Conservation (phyloP, 1,140 invertebrate species). For the Drosophila kanapiae region DNA sequence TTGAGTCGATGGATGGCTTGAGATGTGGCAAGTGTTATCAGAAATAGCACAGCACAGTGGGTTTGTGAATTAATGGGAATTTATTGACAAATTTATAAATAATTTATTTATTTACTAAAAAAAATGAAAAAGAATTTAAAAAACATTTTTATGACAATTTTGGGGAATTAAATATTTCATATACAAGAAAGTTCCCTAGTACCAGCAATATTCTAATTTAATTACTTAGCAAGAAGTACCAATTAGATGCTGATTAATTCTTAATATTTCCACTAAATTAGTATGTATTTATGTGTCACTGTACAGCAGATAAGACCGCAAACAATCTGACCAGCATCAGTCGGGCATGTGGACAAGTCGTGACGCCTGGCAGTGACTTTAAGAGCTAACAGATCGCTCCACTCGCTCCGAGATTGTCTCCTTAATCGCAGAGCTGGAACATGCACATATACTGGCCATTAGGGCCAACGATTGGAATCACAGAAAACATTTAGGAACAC, state of each 20-base stretch:
- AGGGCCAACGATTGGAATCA: constrained; percentile 29
- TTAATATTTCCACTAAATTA: neutral
- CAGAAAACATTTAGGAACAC: constrained; percentile 47
- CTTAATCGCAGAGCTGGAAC: constrained; percentile 36
- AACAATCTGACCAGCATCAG: constrained; percentile 28
- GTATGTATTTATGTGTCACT: constrained; percentile 12
- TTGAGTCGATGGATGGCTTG: constrained; percentile 16
- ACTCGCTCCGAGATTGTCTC: constrained; percentile 16
- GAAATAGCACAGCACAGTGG: neutral
- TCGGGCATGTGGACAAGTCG: constrained; percentile 59
- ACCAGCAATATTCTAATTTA: neutral
- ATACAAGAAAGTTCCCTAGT: too few relatives aligned
- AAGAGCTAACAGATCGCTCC: constrained; percentile 12
- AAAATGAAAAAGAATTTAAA: too few relatives aligned
- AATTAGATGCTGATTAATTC: neutral
- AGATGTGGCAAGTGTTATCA: constrained; percentile 43
- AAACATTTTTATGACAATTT: neutral
- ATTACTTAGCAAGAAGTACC: neutral
- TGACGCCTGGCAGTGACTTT: constrained; percentile 49
- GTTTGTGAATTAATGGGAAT: neutral
- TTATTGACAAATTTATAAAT: neutral
- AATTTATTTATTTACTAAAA: too few relatives aligned
- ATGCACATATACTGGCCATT: constrained; percentile 34
- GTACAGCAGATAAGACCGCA: constrained; percentile 45
- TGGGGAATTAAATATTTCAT: neutral